These are phyloP conservation scores for Temnothorax curvispinosus DNA, from an alignment of 1,140 invertebrate species.

Conservation along the genomic window DNA sequence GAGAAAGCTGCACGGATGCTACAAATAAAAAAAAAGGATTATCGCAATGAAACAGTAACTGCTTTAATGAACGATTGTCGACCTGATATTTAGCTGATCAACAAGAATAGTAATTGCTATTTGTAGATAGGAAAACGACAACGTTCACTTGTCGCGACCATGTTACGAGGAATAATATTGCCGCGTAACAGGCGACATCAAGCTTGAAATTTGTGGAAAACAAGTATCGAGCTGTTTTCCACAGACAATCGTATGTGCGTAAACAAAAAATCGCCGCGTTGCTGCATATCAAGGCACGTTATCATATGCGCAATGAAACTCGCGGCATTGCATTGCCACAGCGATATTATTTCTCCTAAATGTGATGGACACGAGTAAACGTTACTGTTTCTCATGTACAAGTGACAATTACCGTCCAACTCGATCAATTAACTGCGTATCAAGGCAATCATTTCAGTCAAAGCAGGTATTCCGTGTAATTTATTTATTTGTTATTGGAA, in stretches of 20 bases:
- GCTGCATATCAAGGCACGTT: neutral
- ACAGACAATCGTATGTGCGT: neutral
- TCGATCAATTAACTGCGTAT: neutral
- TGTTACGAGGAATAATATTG: slow-evolving; percentile 9
- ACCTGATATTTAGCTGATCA: neutral
- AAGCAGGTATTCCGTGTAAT: neutral
- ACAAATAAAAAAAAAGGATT: neutral
- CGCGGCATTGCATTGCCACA: neutral
- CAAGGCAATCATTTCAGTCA: neutral
- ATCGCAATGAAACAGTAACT: neutral
- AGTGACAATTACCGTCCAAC: neutral
- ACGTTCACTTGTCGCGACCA: neutral
- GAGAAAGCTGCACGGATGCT: neutral
- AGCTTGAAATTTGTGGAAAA: slow-evolving; percentile 17
- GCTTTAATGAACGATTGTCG: neutral
- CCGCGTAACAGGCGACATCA: neutral
- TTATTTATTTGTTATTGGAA: slow-evolving; percentile 7
- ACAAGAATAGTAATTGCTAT: neutral
- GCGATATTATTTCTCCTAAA: neutral
- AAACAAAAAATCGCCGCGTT: neutral
- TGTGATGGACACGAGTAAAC: neutral
- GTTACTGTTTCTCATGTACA: neutral
- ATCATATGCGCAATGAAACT: neutral
- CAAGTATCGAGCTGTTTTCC: neutral
- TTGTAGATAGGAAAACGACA: neutral